phyloP scores from a whole-genome alignment of 92 coral and sea anemone species.

The Plumapathes pennacea region DNA sequence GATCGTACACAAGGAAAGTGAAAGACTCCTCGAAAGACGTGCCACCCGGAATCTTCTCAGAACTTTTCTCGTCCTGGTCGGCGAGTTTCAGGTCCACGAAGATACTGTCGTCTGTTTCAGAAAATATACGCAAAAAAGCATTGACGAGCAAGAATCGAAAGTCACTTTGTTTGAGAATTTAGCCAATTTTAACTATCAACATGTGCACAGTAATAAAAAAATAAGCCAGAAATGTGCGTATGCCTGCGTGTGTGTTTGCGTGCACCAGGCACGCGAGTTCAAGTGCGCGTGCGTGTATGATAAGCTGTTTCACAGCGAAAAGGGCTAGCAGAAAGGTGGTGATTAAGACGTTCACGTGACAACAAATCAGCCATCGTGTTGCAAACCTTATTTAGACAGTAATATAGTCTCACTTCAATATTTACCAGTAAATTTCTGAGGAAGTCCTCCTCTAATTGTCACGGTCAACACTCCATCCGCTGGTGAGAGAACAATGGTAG shows the following conservation, averaged over 20 bases:
- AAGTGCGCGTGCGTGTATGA: too few relatives aligned
- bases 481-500: too few relatives aligned
- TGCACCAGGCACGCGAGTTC: too few relatives aligned
- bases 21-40: conserved; percentile 69
- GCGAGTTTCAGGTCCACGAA: conserved; percentile 76
- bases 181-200: too few relatives aligned
- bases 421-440: conserved; percentile 62
- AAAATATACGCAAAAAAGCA: not conserved
- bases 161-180: too few relatives aligned
- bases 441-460: conserved; percentile 72
- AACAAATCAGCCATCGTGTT: not conserved
- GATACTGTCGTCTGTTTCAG: conserved; percentile 83
- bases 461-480: conserved; percentile 83
- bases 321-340: too few relatives aligned
- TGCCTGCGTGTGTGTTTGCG: too few relatives aligned
- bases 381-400: not conserved
- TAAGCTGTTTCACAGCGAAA: too few relatives aligned
- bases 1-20: conserved; percentile 73
- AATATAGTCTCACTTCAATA: not conserved
- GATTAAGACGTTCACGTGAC: not conserved
- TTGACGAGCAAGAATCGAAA: not conserved
- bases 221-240: too few relatives aligned
- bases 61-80: conserved; percentile 76
- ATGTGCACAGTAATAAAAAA: too few relatives aligned
- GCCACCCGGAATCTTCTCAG: conserved; percentile 78